These are phyloP conservation scores for Thymelicus sylvestris DNA, from an alignment of 2,888 invertebrate genomes.

Conservation along the genomic window DNA sequence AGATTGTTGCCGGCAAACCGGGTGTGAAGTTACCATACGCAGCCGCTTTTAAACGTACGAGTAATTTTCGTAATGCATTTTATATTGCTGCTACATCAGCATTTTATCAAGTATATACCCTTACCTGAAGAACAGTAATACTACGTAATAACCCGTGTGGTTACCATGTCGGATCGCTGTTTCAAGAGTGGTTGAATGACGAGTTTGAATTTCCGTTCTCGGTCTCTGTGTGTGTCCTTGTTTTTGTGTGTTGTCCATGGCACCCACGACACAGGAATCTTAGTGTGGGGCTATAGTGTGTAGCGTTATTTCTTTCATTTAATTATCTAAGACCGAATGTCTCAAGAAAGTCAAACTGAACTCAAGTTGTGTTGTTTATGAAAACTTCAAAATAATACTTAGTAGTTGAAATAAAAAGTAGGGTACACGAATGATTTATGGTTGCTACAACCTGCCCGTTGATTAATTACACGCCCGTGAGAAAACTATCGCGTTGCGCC, in stretches of 20 bases:
- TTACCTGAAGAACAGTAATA: neutral
- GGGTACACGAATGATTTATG: conserved; percentile 16
- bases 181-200: too few relatives aligned
- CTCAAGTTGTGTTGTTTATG: neutral
- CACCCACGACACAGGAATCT: too few relatives aligned
- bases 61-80: conserved; percentile 5
- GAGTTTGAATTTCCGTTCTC: too few relatives aligned
- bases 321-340: too few relatives aligned
- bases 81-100: neutral
- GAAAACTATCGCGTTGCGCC: conserved; percentile 71
- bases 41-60: neutral
- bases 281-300: too few relatives aligned
- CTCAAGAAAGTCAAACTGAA: too few relatives aligned
- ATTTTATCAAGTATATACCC: neutral
- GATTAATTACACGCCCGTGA: conserved; percentile 72
- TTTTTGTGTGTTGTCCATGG: too few relatives aligned
- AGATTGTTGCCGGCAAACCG: neutral
- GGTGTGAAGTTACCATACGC: conserved; percentile 6
- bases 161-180: too few relatives aligned
- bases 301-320: too few relatives aligned
- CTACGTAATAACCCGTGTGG: too few relatives aligned
- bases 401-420: conserved; percentile 1
- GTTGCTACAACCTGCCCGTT: conserved; percentile 44
- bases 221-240: too few relatives aligned
- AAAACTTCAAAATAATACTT: neutral